These are phyloP conservation scores for Pionites leucogaster DNA, from an alignment of 2,113 vertebrate species.

Conservation along the genomic window DNA sequence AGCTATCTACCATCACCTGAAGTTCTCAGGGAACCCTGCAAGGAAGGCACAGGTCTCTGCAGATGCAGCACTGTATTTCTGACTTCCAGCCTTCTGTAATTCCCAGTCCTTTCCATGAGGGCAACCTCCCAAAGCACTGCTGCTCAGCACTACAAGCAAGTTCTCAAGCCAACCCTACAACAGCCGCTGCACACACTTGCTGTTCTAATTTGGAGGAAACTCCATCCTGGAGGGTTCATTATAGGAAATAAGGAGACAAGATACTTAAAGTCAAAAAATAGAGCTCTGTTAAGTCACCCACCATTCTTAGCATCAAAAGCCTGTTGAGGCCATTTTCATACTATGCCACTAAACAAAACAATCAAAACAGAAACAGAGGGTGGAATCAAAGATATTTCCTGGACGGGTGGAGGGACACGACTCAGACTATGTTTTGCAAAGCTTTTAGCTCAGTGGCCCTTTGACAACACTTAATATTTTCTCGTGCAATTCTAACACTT, in stretches of 20 bases:
- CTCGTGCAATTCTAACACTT: not conserved
- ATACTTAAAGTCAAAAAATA: conserved; percentile 15
- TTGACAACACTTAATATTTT: not conserved
- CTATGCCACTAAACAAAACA: not conserved
- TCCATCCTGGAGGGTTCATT: not conserved
- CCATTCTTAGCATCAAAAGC: not conserved
- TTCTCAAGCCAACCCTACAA: not conserved
- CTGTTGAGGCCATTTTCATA: not conserved
- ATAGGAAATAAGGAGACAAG: not conserved
- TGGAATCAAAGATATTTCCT: not conserved
- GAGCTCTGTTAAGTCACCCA: not conserved
- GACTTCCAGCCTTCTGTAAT: not conserved
- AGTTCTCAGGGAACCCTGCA: not conserved
- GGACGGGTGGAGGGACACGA: not conserved
- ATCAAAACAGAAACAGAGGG: not conserved
- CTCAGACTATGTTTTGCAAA: not conserved
- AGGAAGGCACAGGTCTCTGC: not conserved
- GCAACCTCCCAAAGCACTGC: not conserved
- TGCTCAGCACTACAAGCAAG: not conserved
- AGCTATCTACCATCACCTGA: not conserved
- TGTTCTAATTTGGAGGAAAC: conserved; percentile 43
- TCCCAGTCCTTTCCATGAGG: not conserved
- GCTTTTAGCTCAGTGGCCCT: not conserved
- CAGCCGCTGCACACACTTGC: not conserved
- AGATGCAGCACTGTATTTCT: not conserved